phyloP scores from a whole-genome alignment of 2,888 invertebrate species.

The Cheiracanthium punctorium region DNA sequence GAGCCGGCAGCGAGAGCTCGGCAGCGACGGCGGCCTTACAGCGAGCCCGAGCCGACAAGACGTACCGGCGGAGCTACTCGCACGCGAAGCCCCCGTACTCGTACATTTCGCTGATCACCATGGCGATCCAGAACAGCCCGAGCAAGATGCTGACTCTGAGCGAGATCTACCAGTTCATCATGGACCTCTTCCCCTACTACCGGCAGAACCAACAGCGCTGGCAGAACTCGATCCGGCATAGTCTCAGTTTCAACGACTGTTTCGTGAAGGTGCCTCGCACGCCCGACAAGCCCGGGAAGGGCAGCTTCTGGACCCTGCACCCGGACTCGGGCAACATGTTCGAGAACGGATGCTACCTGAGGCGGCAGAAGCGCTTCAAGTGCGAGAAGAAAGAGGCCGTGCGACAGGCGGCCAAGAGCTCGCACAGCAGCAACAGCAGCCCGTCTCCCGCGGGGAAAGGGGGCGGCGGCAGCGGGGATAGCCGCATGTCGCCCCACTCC shows the following conservation, averaged over 20 bases:
- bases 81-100: conserved; percentile 99
- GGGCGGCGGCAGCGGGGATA: conserved; percentile 49
- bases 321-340: conserved; percentile 99
- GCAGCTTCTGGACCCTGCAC: conserved; percentile 98
- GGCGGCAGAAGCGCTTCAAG: conserved; percentile 98
- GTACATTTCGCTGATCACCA: conserved; percentile 98
- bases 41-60: conserved; percentile 85
- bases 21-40: conserved; percentile 79
- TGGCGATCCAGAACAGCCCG: conserved; percentile 98
- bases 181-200: conserved; percentile 99
- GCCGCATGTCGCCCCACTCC: conserved; percentile 50
- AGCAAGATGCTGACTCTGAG: conserved; percentile 97
- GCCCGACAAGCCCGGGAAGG: conserved; percentile 98
- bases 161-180: conserved; percentile 99
- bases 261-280: conserved; percentile 95
- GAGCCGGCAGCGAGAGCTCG: conserved; percentile 28
- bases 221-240: conserved; percentile 99
- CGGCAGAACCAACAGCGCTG: conserved; percentile 98
- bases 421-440: conserved; percentile 73
- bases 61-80: conserved; percentile 95
- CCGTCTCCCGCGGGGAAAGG: conserved; percentile 74
- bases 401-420: conserved; percentile 48
- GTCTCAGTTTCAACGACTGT: conserved; percentile 98
- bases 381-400: conserved; percentile 87
- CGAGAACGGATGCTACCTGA: conserved; percentile 97